Percentiles rank a stretch among this genome's conserved stretches.
phyloP scores from a whole-genome alignment of 1,140 invertebrate species.

The Plectus sambesii region DNA sequence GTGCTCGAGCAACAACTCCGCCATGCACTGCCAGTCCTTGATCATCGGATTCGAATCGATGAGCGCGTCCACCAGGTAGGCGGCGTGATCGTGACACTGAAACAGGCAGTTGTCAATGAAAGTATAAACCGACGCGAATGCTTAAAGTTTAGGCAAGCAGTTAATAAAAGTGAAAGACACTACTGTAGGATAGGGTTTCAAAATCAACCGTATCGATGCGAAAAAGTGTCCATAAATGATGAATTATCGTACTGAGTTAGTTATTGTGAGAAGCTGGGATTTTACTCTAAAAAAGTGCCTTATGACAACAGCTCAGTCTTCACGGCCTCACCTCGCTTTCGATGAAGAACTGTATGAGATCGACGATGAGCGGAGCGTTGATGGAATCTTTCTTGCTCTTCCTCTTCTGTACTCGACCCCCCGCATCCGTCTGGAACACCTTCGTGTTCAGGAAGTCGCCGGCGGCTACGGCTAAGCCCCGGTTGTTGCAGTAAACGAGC shows the following conservation, averaged over 20 bases:
- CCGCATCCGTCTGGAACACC: slow-evolving; percentile 69
- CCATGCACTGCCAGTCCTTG: slow-evolving; percentile 99
- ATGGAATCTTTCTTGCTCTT: slow-evolving; percentile 56
- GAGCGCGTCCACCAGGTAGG: slow-evolving; percentile 95
- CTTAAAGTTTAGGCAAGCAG: no score
- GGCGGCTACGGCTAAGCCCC: slow-evolving; percentile 83
- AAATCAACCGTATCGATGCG: no score
- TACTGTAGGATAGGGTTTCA: no score
- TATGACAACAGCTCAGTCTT: no score
- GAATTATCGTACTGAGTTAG: no score
- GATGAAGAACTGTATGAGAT: slow-evolving; percentile 95
- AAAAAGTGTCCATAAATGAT: no score
- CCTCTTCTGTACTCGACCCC: slow-evolving; percentile 52
- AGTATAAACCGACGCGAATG: slow-evolving; percentile 11
- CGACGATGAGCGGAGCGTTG: slow-evolving; percentile 73
- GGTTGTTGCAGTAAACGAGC: slow-evolving; percentile 90
- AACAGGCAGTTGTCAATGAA: slow-evolving; percentile 5
- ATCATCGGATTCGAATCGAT: slow-evolving; percentile 98
- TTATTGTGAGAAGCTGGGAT: no score
- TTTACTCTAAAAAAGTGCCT: no score
- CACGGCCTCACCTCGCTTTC: slow-evolving; percentile 75
- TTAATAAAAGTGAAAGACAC: slow-evolving; percentile 12
- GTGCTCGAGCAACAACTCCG: slow-evolving; percentile 85
- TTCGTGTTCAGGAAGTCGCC: slow-evolving; percentile 96
- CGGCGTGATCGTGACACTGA: slow-evolving; percentile 62